These are phyloP conservation scores for Hylia prasina DNA, from an alignment of 2,113 vertebrate species.

Conservation along the genomic window DNA sequence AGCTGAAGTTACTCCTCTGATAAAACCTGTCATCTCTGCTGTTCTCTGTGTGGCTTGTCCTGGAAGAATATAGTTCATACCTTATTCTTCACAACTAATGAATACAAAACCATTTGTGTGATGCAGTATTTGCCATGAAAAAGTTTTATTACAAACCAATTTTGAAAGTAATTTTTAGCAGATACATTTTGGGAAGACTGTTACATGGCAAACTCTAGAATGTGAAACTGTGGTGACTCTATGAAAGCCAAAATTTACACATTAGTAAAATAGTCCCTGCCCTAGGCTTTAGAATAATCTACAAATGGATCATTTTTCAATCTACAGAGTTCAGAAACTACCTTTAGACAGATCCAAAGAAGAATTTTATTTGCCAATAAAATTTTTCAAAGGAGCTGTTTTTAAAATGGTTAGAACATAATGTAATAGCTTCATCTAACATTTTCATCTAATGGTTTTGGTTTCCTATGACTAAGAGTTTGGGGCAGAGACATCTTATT, in stretches of 20 bases:
- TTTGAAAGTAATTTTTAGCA: neutral
- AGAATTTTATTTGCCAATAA: conserved; percentile 26
- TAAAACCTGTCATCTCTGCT: neutral
- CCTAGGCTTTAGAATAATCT: conserved; percentile 26
- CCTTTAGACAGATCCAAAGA: conserved; percentile 1
- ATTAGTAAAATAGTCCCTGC: conserved; percentile 15
- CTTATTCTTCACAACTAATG: neutral
- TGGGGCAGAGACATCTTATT: conserved; percentile 22
- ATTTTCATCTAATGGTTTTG: conserved; percentile 12
- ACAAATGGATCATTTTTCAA: conserved; percentile 47
- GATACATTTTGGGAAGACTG: neutral
- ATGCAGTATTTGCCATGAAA: neutral
- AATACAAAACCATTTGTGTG: neutral
- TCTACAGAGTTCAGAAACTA: neutral
- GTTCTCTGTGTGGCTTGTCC: neutral
- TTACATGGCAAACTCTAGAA: neutral
- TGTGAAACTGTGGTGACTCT: neutral
- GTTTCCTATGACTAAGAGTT: conserved; percentile 36
- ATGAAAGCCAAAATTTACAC: neutral
- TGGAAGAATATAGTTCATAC: neutral
- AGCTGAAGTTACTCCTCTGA: neutral
- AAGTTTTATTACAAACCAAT: neutral
- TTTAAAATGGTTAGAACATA: conserved; percentile 38
- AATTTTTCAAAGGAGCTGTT: neutral
- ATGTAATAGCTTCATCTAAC: conserved; percentile 20